Evolutionary conservation across 2,888 invertebrate species (phyloP).

Genomic region (Dasysyrphus tricinctus): DNA sequence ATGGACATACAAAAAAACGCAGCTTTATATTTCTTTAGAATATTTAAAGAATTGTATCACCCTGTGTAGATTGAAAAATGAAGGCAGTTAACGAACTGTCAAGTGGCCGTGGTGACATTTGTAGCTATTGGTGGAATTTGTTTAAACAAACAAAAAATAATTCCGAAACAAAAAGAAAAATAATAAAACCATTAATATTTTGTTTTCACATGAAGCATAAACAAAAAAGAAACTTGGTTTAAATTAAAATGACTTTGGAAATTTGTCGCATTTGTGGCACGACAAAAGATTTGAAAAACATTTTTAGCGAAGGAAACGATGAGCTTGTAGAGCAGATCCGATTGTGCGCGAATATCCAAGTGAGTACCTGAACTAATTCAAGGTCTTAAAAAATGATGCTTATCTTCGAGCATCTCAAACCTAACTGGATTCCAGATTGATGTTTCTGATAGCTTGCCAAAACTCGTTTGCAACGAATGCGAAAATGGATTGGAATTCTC

Average conservation of each 20-base stretch:
- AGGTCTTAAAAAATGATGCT: not conserved
- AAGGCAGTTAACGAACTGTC: no score
- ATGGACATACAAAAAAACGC: no score
- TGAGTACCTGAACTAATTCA: constrained; percentile 36
- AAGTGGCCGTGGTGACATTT: no score
- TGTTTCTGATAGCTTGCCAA: constrained; percentile 73
- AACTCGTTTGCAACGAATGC: constrained; percentile 76
- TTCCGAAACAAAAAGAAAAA: not conserved
- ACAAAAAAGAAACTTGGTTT: not conserved
- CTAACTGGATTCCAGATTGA: constrained; percentile 64
- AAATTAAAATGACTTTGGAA: constrained; percentile 44
- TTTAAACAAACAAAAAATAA: not conserved
- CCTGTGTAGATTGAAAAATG: no score
- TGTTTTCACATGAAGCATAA: not conserved
- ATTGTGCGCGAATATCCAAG: constrained; percentile 77
- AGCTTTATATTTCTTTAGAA: no score
- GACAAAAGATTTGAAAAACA: constrained; percentile 69
- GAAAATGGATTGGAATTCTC: constrained; percentile 76
- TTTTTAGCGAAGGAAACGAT: constrained; percentile 66
- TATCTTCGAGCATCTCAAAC: not conserved
- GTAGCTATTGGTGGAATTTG: not conserved
- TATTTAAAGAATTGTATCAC: no score
- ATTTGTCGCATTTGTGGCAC: constrained; percentile 77
- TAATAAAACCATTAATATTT: not conserved
- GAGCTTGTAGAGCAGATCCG: constrained; percentile 76